These are phyloP conservation scores for Psilopogon haemacephalus DNA, from an alignment of 2,113 vertebrate species.

Conservation along the genomic window DNA sequence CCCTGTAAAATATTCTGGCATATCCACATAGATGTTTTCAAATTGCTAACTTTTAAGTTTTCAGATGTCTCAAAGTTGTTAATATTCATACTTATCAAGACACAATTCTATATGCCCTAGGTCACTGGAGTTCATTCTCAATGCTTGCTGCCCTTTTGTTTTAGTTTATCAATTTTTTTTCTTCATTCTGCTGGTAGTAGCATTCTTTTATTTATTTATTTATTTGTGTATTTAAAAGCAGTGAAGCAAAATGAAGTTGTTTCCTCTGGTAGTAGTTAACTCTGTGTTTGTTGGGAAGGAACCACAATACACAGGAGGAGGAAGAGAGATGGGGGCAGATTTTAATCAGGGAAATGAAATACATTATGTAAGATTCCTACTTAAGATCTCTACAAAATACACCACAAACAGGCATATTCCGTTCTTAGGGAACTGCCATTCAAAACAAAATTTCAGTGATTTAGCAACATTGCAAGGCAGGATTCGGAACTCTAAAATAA, in stretches of 20 bases:
- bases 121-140: slow-evolving; percentile 45
- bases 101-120: slow-evolving; percentile 53
- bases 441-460: background rate
- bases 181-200: background rate
- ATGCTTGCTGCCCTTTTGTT: slow-evolving; percentile 59
- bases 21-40: slow-evolving; percentile 62
- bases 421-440: background rate
- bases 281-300: background rate
- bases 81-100: slow-evolving; percentile 54
- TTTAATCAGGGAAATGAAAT: background rate
- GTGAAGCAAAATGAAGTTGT: background rate
- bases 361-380: background rate
- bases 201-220: slow-evolving; percentile 26
- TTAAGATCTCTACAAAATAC: background rate
- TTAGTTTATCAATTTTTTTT: slow-evolving; percentile 48
- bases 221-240: too few species aligned
- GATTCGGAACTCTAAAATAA: background rate
- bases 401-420: background rate
- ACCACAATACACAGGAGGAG: background rate
- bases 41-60: slow-evolving; percentile 62
- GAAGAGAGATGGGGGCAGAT: background rate
- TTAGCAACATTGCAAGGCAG: background rate
- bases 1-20: slow-evolving; percentile 52
- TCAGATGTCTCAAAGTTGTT: slow-evolving; percentile 65
- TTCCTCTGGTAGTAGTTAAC: background rate